Conservation (phyloP, 2,113 vertebrate genomes). For the Myotis brandtii region DNA sequence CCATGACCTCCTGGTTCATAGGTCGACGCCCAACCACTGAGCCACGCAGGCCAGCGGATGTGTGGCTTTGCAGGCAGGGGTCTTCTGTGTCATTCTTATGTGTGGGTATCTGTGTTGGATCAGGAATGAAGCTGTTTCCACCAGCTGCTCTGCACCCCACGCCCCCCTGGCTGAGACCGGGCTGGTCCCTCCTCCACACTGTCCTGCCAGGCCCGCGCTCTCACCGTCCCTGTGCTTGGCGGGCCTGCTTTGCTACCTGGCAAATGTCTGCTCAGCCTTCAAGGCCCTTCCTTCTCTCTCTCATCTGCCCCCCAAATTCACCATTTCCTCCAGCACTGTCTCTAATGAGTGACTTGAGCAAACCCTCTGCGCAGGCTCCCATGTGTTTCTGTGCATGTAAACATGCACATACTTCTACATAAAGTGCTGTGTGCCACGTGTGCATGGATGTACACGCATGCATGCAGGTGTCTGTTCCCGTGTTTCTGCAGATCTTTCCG, state of each 20-base stretch:
- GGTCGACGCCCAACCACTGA: too few relatives aligned
- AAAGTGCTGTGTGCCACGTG: background rate
- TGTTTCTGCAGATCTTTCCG: background rate
- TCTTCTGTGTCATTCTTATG: background rate
- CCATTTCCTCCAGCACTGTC: background rate
- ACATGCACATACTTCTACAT: background rate
- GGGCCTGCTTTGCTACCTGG: background rate
- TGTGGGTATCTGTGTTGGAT: background rate
- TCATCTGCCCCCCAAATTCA: background rate
- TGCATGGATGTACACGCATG: background rate
- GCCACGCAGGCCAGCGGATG: too few relatives aligned
- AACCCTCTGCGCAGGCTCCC: background rate
- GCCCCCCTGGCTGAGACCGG: too few relatives aligned
- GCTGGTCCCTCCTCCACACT: background rate
- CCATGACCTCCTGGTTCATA: too few relatives aligned
- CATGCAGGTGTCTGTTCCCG: background rate
- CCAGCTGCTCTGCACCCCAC: background rate
- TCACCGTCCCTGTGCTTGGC: background rate
- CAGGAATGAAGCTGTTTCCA: background rate
- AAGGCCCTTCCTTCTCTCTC: background rate
- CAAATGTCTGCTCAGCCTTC: conserved; percentile 35
- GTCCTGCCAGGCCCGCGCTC: background rate
- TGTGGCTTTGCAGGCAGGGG: background rate
- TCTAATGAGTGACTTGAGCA: conserved; percentile 27
- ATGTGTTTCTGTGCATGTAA: background rate